These are phyloP conservation scores for Aurelia sp. DNA, from an alignment of 30 jellyfish, hydroid and myxozoan genomes.

Conservation along the genomic window DNA sequence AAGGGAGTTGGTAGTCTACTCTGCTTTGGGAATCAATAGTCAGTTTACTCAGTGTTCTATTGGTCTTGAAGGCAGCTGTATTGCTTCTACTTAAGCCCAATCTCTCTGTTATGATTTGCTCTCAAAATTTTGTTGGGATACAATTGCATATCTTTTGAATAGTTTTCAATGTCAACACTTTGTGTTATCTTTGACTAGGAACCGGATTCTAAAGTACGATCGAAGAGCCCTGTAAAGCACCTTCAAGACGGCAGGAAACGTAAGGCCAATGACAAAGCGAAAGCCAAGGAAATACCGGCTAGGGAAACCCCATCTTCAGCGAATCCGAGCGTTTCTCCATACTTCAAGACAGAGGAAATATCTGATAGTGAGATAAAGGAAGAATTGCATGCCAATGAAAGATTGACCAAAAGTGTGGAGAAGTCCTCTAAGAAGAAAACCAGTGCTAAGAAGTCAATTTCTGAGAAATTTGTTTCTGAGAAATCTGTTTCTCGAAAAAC, in stretches of 20 bases:
- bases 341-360: background rate
- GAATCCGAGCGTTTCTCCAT: background rate
- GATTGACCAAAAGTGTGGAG: background rate
- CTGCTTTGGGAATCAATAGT: too few relatives aligned
- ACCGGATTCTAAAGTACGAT: background rate
- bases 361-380: conserved; percentile 12
- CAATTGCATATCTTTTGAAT: too few relatives aligned
- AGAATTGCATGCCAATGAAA: background rate
- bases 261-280: background rate
- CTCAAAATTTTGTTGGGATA: too few relatives aligned
- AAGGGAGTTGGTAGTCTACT: too few relatives aligned
- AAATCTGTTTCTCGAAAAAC: too few relatives aligned
- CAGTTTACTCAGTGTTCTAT: too few relatives aligned
- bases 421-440: too few relatives aligned
- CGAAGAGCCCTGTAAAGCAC: conserved; percentile 23
- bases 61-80: too few relatives aligned
- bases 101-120: too few relatives aligned
- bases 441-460: background rate
- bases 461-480: background rate
- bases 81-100: too few relatives aligned
- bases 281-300: background rate
- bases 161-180: background rate
- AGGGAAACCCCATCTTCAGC: background rate
- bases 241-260: background rate
- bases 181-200: background rate